Evolutionary conservation across 1,140 invertebrate genomes (phyloP).

Genomic region (Leptonema lineaticorne): DNA sequence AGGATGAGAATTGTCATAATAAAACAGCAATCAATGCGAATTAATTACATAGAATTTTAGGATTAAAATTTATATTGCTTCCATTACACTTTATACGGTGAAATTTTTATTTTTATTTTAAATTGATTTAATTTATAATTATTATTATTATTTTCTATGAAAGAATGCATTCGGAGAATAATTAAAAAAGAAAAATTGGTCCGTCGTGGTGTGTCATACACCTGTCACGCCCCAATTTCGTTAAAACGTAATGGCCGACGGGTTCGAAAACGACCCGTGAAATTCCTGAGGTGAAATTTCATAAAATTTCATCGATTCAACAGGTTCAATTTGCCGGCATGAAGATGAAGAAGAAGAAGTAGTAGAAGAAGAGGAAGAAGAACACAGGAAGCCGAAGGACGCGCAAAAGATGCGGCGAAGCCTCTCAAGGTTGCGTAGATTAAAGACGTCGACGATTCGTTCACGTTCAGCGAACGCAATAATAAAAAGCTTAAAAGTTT

Average conservation of each 20-base stretch:
- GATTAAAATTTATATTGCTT: too few relatives aligned
- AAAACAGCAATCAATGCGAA: too few relatives aligned
- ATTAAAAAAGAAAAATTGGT: too few relatives aligned
- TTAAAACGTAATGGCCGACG: neutral
- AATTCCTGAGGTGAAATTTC: conserved; percentile 25
- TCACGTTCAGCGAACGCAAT: neutral
- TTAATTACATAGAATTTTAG: too few relatives aligned
- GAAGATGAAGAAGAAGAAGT: neutral
- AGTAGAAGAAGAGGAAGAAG: conserved; percentile 12
- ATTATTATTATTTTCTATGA: too few relatives aligned
- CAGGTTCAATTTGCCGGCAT: conserved; percentile 30
- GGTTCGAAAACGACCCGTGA: conserved; percentile 15
- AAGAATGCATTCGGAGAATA: too few relatives aligned
- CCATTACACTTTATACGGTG: too few relatives aligned
- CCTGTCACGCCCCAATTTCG: neutral
- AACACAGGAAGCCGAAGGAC: conserved; percentile 29
- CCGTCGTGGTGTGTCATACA: neutral
- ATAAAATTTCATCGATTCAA: conserved; percentile 32
- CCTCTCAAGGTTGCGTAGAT: conserved; percentile 20
- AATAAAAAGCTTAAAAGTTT: too few relatives aligned
- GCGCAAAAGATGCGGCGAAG: conserved; percentile 18
- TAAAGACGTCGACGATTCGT: conserved; percentile 6
- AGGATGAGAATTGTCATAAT: too few relatives aligned
- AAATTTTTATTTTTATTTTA: too few relatives aligned
- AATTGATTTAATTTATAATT: too few relatives aligned